Base-by-base conservation (phyloP, 2,113 vertebrate genomes). In the Himantopus leucocephalus region DNA sequence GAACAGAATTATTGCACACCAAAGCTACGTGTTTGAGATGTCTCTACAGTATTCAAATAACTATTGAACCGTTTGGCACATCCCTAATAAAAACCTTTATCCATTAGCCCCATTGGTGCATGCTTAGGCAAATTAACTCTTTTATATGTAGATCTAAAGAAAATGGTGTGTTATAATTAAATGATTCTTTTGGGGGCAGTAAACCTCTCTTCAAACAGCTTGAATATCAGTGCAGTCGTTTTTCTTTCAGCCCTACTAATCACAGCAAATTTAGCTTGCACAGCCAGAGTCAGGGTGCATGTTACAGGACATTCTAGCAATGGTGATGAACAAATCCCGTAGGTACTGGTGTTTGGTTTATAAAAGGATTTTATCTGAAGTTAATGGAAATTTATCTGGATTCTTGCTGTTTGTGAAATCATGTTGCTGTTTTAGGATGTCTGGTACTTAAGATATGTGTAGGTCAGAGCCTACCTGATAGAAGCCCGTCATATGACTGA, bases 111-210 rank as follows among this genome's bases (percentile, higher is more conserved):
- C 97, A 92, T 85, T 88, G 96, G 96, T 93, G 87, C 78, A 45
- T 59, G 89, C 94, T 96, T 96, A 97, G 89, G 95, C 96, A 97
- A 97, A 97, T 96, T 96, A 96, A 97, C 97, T 97, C 95, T 96
- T 97, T 95, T 97, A 97, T 95, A 96, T 93, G 96, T 95, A 96
- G 97, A 95, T 93, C 94, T 95, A 95, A 96, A 97, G 95, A 97
- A 97, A 97, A 96, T 95, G 96, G 94, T 94, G 89, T 97, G 95
- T 95, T 97, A 95, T 95, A 97, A 96, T 97, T 96, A 95, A 97
- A 95, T 90, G 12, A 95, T 97, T 97, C 97, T 97, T 96, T 86
- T 26, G 95, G 95, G 97, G 92, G 90, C 92, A 96, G 91, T 97
- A 97, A 97, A 95, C 96, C 90, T 96, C 92, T 90, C 94, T 94